Evolutionary conservation across 2,888 invertebrate species (phyloP).

Genomic region (Melieria omissa): DNA sequence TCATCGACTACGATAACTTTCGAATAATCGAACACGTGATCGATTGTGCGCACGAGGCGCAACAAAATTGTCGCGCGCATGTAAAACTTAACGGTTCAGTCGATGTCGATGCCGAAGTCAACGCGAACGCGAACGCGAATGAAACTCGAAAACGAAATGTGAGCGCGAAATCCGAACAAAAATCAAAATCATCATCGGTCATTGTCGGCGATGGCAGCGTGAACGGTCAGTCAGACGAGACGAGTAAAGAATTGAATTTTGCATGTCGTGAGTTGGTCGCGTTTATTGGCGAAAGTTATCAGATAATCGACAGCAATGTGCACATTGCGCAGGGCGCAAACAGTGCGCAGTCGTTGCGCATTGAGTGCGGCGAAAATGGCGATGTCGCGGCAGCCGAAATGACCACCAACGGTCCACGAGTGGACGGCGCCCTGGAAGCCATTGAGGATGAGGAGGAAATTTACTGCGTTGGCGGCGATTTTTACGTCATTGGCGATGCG

Average conservation of each 20-base stretch:
- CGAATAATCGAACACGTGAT: slow-evolving; percentile 61
- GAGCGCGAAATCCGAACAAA: background rate
- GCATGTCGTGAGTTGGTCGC: slow-evolving; percentile 57
- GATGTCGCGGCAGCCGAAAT: background rate
- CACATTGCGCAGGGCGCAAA: background rate
- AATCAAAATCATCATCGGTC: background rate
- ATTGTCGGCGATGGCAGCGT: background rate
- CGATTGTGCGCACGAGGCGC: slow-evolving; percentile 48
- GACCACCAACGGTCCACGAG: background rate
- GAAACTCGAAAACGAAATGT: slow-evolving; percentile 40
- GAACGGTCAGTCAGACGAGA: slow-evolving; percentile 1
- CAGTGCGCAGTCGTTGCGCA: background rate
- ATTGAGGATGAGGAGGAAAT: slow-evolving; percentile 45
- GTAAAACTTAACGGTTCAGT: background rate
- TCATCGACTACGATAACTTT: slow-evolving; percentile 59
- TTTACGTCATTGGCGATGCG: slow-evolving; percentile 42
- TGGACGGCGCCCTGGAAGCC: background rate
- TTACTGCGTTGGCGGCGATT: slow-evolving; percentile 42
- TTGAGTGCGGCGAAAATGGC: background rate
- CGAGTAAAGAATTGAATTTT: slow-evolving; percentile 45
- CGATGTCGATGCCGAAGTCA: background rate
- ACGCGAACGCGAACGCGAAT: background rate
- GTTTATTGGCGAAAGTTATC: slow-evolving; percentile 59
- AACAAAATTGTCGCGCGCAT: background rate
- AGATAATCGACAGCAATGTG: slow-evolving; percentile 50